These are phyloP conservation scores for Sphecodes monilicornis DNA, from an alignment of 2,888 invertebrate species.

Conservation along the genomic window DNA sequence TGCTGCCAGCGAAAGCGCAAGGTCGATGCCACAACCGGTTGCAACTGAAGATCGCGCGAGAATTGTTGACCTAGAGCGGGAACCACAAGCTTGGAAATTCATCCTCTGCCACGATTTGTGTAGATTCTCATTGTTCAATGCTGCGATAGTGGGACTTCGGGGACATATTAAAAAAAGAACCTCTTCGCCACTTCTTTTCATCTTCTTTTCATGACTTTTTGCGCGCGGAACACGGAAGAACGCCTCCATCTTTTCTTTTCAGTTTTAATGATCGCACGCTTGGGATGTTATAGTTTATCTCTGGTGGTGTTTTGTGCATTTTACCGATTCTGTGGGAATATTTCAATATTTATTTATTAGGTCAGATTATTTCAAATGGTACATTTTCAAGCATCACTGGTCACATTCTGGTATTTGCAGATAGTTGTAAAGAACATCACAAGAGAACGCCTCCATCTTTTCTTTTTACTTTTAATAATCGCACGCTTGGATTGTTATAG, in stretches of 20 bases:
- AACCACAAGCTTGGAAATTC: constrained; percentile 19
- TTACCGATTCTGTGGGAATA: too few species aligned
- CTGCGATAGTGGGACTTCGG: not conserved
- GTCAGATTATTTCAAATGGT: too few species aligned
- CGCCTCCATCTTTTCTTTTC: not conserved
- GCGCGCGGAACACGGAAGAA: not conserved
- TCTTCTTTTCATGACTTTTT: not conserved
- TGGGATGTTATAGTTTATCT: not conserved
- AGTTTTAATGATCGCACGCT: not conserved
- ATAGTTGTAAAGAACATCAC: too few species aligned
- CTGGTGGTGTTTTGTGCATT: too few species aligned
- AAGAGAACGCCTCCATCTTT: not conserved
- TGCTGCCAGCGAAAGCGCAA: constrained; percentile 33
- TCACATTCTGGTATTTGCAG: too few species aligned
- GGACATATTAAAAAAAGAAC: not conserved
- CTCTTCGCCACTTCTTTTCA: not conserved
- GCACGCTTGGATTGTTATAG: not conserved
- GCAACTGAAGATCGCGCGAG: constrained; percentile 8
- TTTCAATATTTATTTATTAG: too few species aligned
- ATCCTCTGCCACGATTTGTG: not conserved
- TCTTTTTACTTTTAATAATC: not conserved
- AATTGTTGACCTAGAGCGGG: constrained; percentile 29
- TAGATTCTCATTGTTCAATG: not conserved
- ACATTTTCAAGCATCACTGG: too few species aligned
- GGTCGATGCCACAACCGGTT: constrained; percentile 29